phyloP scores from a whole-genome alignment of 1,140 invertebrate species.

The Drosophila dunni region DNA sequence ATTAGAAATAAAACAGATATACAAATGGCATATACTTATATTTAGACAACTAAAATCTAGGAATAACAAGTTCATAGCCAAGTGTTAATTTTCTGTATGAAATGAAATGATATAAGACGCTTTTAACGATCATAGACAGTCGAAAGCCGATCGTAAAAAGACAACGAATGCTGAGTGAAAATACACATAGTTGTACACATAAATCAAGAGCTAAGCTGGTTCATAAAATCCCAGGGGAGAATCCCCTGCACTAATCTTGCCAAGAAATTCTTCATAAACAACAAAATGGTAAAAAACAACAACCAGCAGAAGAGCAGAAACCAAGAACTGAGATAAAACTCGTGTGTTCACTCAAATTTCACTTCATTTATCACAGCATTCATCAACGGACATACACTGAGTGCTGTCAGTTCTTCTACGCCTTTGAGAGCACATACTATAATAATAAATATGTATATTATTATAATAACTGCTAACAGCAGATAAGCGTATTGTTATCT shows the following conservation, averaged over 20 bases:
- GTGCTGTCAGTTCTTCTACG: slow-evolving; percentile 6
- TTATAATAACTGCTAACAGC: neutral
- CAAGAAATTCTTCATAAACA: neutral
- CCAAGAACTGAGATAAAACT: neutral
- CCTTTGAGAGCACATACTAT: neutral
- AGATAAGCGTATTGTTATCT: neutral
- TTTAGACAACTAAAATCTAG: neutral
- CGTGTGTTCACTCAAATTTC: slow-evolving; percentile 21
- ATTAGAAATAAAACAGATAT: neutral
- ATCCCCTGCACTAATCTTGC: slow-evolving; percentile 18
- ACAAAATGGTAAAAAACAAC: neutral
- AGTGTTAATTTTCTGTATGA: neutral
- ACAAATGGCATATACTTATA: neutral
- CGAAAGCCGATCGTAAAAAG: slow-evolving; percentile 9
- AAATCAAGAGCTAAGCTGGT: slow-evolving; percentile 17
- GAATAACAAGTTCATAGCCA: neutral
- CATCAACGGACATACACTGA: slow-evolving; percentile 19
- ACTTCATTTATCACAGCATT: slow-evolving; percentile 23
- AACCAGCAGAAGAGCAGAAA: slow-evolving; percentile 1
- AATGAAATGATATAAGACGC: slow-evolving; percentile 5
- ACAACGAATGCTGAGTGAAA: neutral
- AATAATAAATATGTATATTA: neutral
- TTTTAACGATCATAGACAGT: slow-evolving; percentile 15
- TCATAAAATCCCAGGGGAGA: slow-evolving; percentile 19
- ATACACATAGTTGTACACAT: neutral